Evolutionary conservation across 2,113 vertebrate species (phyloP).

Genomic region (Epinephelus lanceolatus): DNA sequence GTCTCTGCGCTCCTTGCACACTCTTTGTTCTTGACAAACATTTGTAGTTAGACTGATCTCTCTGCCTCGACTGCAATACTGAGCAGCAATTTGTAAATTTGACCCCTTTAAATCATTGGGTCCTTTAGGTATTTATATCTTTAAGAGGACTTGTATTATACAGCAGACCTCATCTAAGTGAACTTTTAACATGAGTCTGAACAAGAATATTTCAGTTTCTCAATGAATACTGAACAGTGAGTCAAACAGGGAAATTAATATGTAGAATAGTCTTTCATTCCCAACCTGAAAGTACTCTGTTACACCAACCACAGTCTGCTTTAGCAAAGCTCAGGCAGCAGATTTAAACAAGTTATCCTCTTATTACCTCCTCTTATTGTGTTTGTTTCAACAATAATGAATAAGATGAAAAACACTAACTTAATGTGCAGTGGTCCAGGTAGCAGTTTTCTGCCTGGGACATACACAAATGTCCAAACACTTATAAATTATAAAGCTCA

Average conservation of each 20-base stretch:
- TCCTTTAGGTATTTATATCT: neutral
- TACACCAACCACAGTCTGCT: neutral
- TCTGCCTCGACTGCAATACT: neutral
- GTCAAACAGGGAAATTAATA: neutral
- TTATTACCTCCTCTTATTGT: neutral
- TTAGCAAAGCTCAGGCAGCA: neutral
- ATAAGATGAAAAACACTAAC: neutral
- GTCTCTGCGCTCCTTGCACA: neutral
- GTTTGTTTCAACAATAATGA: neutral
- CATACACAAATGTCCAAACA: neutral
- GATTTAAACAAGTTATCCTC: no score
- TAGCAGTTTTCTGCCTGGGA: neutral
- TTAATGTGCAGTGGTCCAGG: neutral
- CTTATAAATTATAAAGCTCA: neutral
- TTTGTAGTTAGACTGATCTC: neutral
- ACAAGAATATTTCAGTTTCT: neutral
- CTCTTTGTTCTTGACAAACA: constrained; percentile 46
- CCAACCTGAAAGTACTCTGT: neutral
- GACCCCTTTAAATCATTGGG: neutral
- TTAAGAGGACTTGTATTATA: neutral
- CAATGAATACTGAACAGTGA: neutral
- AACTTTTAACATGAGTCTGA: neutral
- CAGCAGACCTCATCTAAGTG: neutral
- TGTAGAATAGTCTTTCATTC: neutral
- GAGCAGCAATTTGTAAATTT: neutral